These are phyloP conservation scores for Apotomis capreana DNA, from an alignment of 2,888 invertebrate species.

Conservation along the genomic window DNA sequence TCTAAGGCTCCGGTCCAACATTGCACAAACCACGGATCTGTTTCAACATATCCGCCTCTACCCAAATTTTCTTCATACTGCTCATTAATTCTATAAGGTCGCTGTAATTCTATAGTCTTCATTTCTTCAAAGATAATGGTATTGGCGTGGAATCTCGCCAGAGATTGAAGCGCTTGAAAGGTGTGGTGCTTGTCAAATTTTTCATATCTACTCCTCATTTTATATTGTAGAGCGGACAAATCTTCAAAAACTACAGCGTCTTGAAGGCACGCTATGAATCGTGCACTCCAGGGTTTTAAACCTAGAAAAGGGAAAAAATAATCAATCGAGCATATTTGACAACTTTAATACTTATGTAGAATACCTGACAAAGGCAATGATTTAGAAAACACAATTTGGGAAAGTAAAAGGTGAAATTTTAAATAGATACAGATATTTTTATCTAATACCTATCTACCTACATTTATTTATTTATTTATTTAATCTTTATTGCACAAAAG, in stretches of 20 bases:
- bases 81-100: constrained; percentile 60
- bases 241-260: constrained; percentile 75
- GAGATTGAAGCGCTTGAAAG: constrained; percentile 68
- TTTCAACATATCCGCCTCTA: constrained; percentile 60
- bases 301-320: constrained; percentile 52
- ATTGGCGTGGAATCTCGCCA: constrained; percentile 80
- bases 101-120: constrained; percentile 58
- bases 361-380: too few species aligned
- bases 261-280: constrained; percentile 57
- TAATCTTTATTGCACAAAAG: too few species aligned
- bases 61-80: constrained; percentile 58
- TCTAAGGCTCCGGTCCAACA: constrained; percentile 69
- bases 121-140: constrained; percentile 79
- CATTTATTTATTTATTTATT: too few species aligned
- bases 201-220: constrained; percentile 62
- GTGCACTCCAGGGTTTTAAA: constrained; percentile 67
- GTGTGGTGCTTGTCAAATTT: constrained; percentile 77
- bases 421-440: too few species aligned
- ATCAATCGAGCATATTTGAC: too few species aligned
- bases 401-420: too few species aligned
- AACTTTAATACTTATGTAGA: neutral
- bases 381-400: too few species aligned
- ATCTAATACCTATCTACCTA: too few species aligned
- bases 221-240: constrained; percentile 63
- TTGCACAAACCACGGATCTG: constrained; percentile 66